phyloP scores from a whole-genome alignment of 2,797 vertebrate genomes.

The Helicolenus hilgendorfi region DNA sequence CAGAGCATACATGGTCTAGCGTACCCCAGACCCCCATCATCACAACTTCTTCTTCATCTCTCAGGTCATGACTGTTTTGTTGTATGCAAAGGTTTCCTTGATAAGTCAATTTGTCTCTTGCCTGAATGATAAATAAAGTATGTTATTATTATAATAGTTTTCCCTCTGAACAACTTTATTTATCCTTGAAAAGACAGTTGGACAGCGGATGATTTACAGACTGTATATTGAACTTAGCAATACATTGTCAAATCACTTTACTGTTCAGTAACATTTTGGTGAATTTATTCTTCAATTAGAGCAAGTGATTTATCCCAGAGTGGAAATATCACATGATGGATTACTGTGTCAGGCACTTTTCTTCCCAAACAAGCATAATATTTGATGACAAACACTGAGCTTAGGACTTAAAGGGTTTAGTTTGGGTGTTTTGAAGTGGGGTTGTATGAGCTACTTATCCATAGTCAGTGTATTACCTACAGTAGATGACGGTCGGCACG shows the following conservation, averaged over 20 bases:
- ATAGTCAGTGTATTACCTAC: not conserved
- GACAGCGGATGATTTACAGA: not conserved
- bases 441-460: not conserved
- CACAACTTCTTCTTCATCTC: conserved; percentile 1
- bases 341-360: not conserved
- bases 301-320: not conserved
- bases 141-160: not conserved
- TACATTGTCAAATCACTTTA: not conserved
- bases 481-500: no score
- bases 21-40: conserved; percentile 15
- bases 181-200: not conserved
- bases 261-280: not conserved
- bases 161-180: not conserved
- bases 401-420: not conserved
- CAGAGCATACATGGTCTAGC: conserved; percentile 18
- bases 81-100: not conserved
- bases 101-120: not conserved
- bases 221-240: not conserved
- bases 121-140: not conserved
- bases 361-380: not conserved
- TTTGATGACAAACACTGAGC: not conserved
- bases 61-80: not conserved
- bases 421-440: not conserved
- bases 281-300: not conserved
- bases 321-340: not conserved